Base-by-base conservation (phyloP, 2,797 vertebrate species). In the Ctenochaetus hawaiiensis region DNA sequence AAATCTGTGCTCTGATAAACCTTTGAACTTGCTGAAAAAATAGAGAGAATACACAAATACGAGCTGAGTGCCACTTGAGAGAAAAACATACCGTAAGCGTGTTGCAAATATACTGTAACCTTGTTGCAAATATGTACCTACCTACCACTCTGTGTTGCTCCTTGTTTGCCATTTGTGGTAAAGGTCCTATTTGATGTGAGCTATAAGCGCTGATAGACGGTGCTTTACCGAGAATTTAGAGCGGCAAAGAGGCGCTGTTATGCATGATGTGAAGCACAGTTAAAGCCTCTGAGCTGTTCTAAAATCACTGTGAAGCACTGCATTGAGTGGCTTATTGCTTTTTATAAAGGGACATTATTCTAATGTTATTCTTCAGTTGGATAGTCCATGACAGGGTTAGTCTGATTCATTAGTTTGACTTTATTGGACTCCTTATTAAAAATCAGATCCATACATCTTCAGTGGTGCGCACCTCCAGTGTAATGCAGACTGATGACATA, bases 251-350 rank as follows among this genome's bases (percentile, higher is more conserved):
- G 89, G 82, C 41, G 60, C 81, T 80, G 84, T 89, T 89, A 86
- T 77, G 60, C 70, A 62, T 69, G 65, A 85, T 75, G 89, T 59
- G 66, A 83, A 76, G 83, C 78, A 70, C 63, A 72, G 83, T 84
- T 79, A 87, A 78, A 90, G 78, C 88, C 83, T 82, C 83, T 75
- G 63, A 89, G 88, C 87, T 82, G 69, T 61, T 87, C 74, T 77
- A 56, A 87, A 88, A 86, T 85, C 84, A 65, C 74, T 69, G 81
- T 85, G 79, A 81, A 91, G 87, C 83, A 80, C 83, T 30, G 73
- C 72, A 45, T 64, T n/a, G 82, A 92, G 86, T 87, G 88, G 85
- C 81, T 88, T 82, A 82, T 84, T 84, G 84, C 80, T 80, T 90
- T 41, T 87, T 83, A 85, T 61, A 67, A 89, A 88, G 86, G 74